Base-by-base conservation (phyloP, 2,797 vertebrate species). In the Sarcoramphus papa region DNA sequence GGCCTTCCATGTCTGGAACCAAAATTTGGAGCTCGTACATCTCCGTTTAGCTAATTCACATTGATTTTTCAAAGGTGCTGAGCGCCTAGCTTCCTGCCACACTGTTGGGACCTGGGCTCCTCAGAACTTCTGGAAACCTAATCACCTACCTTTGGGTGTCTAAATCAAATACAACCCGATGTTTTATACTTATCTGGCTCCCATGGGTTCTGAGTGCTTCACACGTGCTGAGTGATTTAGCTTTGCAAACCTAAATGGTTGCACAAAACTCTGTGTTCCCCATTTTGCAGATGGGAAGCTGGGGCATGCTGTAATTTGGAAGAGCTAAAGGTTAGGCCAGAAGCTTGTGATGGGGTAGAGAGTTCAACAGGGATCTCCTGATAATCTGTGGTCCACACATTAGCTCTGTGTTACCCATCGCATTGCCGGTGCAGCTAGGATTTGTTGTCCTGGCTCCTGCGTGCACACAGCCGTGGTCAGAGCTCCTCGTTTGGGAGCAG, bases 351-450 rank as follows among this genome's bases (percentile, higher is more conserved):
- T 0, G 5, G 48, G 18, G 10, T 4, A n/a, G n/a, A 17, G 63
- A 41, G 23, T 45, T 92, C 40, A 48, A 0, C 14, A 28, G 28
- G 37, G 14, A 25, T 60, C 24, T 79, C 21, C 41, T 68, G 31
- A 5, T 48, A 37, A 12, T 3, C 21, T 59, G n/a, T 37, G 54
- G 28, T 27, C 23, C 57, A 9, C 15, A 13, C 24, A 45, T 14
- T 23, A 21, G 41, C 35, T 81, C 3, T 23, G 8, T 75, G 33
- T 53, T 28, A 5, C 20, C 5, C 9, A 4, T 57, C 14, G 45
- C 37, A 19, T 7, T 0, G 5, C 43, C 1, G 4, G 16, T 0
- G 0, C 23, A 10, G 50, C 7, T 79, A 31, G 41, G 37, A 73
- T 31, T 69, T 45, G 54, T 47, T 86, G 23, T 51, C 35, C 43